Percentiles rank a stretch among this genome's conserved stretches.
Conservation (phyloP, 2,797 vertebrate genomes). For the Brachyalestes nurse region DNA sequence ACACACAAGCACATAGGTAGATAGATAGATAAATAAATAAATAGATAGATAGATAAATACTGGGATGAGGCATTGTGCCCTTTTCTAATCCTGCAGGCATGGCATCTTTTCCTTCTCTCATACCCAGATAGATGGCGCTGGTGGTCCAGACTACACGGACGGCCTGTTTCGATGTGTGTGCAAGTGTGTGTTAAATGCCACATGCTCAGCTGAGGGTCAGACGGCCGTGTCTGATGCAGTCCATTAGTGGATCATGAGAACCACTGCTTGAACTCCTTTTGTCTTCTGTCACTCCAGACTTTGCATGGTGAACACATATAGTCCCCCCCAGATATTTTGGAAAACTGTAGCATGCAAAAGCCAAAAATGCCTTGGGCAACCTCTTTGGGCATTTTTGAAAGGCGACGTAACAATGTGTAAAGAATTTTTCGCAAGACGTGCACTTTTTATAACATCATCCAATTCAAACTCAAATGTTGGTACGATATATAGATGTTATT, state of each 20-base stretch:
- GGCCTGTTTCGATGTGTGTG: background rate
- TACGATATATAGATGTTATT: background rate
- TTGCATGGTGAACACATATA: constrained; percentile 37
- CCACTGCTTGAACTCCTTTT: background rate
- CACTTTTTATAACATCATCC: constrained; percentile 49
- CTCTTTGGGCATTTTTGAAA: constrained; percentile 27
- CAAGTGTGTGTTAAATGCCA: too few relatives aligned
- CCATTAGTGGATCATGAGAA: background rate
- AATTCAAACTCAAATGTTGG: constrained; percentile 5
- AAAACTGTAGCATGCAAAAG: constrained; percentile 40
- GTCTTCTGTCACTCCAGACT: constrained; percentile 1
- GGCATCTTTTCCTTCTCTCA: background rate
- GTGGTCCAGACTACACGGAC: background rate
- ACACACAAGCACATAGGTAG: constrained; percentile 60
- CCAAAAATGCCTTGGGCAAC: constrained; percentile 17
- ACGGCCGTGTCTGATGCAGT: constrained; percentile 9
- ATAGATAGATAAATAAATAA: too few relatives aligned
- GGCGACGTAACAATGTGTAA: constrained; percentile 10
- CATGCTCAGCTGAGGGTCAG: constrained; percentile 14
- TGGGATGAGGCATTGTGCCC: background rate
- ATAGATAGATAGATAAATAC: constrained; percentile 9
- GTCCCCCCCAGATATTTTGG: background rate
- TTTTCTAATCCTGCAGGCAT: constrained; percentile 22
- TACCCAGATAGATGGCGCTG: constrained; percentile 3
- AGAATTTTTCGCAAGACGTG: constrained; percentile 29